These are phyloP conservation scores for Callionymus lyra DNA, from an alignment of 2,113 vertebrate species.

Conservation along the genomic window DNA sequence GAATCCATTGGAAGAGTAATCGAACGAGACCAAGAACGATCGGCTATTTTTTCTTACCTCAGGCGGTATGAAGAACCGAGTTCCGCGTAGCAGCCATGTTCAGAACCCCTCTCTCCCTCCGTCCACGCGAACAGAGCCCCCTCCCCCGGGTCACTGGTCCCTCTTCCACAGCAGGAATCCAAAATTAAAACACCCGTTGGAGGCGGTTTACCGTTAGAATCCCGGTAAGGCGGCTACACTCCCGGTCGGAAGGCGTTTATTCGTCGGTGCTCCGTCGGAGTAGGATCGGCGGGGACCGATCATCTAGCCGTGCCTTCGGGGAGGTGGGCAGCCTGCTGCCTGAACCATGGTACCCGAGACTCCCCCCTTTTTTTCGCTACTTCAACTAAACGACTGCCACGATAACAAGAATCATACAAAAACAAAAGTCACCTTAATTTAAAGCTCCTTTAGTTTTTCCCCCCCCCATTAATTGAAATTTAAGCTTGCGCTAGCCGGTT, in stretches of 20 bases:
- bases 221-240: conserved; percentile 19
- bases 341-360: conserved; percentile 16
- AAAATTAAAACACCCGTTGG: conserved; percentile 6
- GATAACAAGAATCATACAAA: not conserved
- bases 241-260: conserved; percentile 20
- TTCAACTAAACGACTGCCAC: not conserved
- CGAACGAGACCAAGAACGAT: not conserved
- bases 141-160: conserved; percentile 52
- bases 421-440: not conserved
- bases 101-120: conserved; percentile 55
- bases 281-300: conserved; percentile 16
- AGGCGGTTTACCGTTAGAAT: conserved; percentile 17
- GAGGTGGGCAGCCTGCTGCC: conserved; percentile 43
- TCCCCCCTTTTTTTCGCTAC: conserved; percentile 1
- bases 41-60: conserved; percentile 61
- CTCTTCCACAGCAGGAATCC: conserved; percentile 44
- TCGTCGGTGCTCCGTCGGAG: conserved; percentile 29
- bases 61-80: conserved; percentile 64
- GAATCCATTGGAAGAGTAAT: not conserved
- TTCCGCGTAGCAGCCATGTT: conserved; percentile 70
- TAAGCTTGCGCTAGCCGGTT: conserved; percentile 45
- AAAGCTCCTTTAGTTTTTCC: conserved; percentile 5
- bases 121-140: conserved; percentile 64
- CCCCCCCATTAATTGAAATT: conserved; percentile 25
- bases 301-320: conserved; percentile 42